Percentiles rank a stretch among this genome's conserved stretches.
These are phyloP conservation scores for Psilanteris sp. DNA, from an alignment of 1,140 invertebrate species.

Conservation along the genomic window DNA sequence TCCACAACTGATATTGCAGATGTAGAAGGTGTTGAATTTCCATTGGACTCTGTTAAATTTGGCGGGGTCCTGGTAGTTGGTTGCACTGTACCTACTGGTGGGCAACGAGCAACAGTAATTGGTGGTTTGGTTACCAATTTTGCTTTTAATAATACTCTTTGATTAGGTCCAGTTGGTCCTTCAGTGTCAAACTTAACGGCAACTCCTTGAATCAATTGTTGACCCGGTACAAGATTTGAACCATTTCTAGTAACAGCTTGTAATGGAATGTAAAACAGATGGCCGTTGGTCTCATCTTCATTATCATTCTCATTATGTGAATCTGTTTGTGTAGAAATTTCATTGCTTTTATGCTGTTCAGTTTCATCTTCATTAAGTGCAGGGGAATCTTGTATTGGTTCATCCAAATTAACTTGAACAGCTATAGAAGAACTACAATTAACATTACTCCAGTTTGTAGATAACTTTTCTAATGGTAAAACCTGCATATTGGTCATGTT, in stretches of 20 bases:
- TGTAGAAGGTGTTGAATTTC: constrained; percentile 65
- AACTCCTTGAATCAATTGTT: constrained; percentile 84
- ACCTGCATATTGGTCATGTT: constrained; percentile 74
- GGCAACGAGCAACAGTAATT: constrained; percentile 78
- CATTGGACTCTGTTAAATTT: constrained; percentile 29
- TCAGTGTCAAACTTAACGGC: constrained; percentile 85
- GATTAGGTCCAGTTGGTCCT: constrained; percentile 82
- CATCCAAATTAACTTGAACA: constrained; percentile 82
- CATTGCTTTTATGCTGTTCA: constrained; percentile 72
- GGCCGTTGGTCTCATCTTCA: constrained; percentile 79
- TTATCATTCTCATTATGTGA: constrained; percentile 72
- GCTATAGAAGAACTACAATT: constrained; percentile 81
- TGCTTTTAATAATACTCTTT: constrained; percentile 83
- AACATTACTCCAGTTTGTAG: constrained; percentile 75
- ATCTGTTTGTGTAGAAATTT: constrained; percentile 81
- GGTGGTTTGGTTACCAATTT: constrained; percentile 85
- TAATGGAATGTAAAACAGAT: constrained; percentile 86
- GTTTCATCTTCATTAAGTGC: constrained; percentile 42
- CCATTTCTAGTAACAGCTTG: constrained; percentile 80
- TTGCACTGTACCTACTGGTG: constrained; percentile 82
- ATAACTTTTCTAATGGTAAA: constrained; percentile 75
- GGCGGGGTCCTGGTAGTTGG: constrained; percentile 78
- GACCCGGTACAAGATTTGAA: constrained; percentile 74
- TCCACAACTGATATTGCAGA: constrained; percentile 12
- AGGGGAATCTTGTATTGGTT: constrained; percentile 58